Percentiles rank a stretch among this genome's conserved stretches.
phyloP scores from a whole-genome alignment of 2,888 invertebrate species.

The Philaethria dido region DNA sequence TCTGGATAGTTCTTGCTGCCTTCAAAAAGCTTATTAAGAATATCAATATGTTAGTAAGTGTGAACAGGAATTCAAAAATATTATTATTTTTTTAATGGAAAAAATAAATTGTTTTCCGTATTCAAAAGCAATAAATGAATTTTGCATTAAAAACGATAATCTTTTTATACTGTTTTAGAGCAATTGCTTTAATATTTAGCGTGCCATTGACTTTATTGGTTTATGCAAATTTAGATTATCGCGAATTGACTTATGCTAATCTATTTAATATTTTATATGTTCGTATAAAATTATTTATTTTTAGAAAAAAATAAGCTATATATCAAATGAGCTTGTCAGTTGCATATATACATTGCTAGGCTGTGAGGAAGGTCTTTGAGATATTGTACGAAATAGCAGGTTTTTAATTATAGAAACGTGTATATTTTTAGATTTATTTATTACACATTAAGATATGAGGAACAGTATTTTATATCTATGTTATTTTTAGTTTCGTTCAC shows the following conservation, averaged over 20 bases:
- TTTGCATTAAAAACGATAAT: neutral
- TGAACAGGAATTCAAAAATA: neutral
- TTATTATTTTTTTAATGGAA: neutral
- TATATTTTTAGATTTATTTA: neutral
- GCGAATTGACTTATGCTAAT: neutral
- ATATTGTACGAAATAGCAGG: neutral
- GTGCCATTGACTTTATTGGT: neutral
- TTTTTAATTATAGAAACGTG: neutral
- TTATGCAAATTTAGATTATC: neutral
- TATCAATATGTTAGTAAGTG: neutral
- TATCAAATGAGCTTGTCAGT: too few relatives aligned
- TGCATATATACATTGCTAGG: neutral
- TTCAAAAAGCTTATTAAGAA: neutral
- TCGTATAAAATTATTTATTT: neutral
- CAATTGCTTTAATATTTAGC: neutral
- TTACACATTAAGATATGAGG: neutral
- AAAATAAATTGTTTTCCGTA: neutral
- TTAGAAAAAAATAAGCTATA: too few relatives aligned
- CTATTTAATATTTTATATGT: neutral
- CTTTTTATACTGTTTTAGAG: neutral
- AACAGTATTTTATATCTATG: neutral
- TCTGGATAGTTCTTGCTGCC: too few relatives aligned
- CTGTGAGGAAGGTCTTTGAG: too few relatives aligned
- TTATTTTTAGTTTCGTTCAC: neutral
- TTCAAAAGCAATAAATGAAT: neutral